These are phyloP conservation scores for Lagothrix lagotricha DNA, from an alignment of 2,797 vertebrate genomes.

Conservation along the genomic window DNA sequence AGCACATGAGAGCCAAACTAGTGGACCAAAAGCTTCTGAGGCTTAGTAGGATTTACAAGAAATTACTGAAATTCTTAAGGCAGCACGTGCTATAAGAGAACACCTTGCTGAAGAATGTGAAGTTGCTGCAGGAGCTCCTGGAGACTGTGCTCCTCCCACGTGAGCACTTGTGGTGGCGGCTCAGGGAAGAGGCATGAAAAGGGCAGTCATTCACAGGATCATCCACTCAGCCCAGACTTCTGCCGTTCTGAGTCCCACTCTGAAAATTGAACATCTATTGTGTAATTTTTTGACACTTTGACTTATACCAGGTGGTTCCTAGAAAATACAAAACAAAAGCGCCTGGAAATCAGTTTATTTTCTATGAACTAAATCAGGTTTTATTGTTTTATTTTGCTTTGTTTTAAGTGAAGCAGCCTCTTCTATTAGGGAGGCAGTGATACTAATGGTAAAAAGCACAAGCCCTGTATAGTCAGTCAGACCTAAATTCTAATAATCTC, in stretches of 20 bases:
- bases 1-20: slow-evolving; percentile 35
- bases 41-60: slow-evolving; percentile 57
- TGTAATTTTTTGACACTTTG: slow-evolving; percentile 3
- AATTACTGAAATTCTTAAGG: slow-evolving; percentile 38
- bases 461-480: neutral
- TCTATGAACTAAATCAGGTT: neutral
- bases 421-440: neutral
- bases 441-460: neutral
- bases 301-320: neutral
- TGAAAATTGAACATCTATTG: neutral
- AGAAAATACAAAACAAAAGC: neutral
- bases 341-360: neutral
- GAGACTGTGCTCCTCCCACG: neutral
- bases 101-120: neutral
- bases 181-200: neutral
- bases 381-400: neutral
- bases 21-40: slow-evolving; percentile 33
- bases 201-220: neutral
- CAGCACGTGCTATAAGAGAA: neutral
- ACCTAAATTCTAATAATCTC: neutral
- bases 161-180: rapidly evolving
- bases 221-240: neutral
- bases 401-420: neutral
- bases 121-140: neutral
- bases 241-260: too few species aligned